These are phyloP conservation scores for Mythimna albipuncta DNA, from an alignment of 2,888 invertebrate genomes.

Conservation along the genomic window DNA sequence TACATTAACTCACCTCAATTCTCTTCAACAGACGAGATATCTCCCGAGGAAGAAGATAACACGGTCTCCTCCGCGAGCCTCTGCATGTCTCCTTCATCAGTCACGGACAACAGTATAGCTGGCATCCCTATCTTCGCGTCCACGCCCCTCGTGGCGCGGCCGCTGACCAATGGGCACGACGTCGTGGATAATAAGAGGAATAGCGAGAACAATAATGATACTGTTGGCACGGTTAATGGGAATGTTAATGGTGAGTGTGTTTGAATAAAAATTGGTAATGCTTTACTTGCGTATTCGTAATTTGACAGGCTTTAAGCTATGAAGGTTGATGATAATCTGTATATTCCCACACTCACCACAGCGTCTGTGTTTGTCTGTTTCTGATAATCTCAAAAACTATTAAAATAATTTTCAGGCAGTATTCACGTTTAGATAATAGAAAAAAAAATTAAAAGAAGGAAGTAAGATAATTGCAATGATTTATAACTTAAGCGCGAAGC, in stretches of 20 bases:
- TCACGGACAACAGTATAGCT: conserved; percentile 61
- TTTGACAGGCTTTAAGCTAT: too few relatives aligned
- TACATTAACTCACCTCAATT: not conserved
- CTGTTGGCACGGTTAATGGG: conserved; percentile 67
- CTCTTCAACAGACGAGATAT: conserved; percentile 76
- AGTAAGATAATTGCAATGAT: too few relatives aligned
- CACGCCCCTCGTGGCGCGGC: conserved; percentile 66
- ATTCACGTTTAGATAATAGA: too few relatives aligned
- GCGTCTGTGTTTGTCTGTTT: not conserved
- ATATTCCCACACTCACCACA: too few relatives aligned
- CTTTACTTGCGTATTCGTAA: too few relatives aligned
- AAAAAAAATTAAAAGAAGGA: too few relatives aligned
- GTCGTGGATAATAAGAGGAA: conserved; percentile 67
- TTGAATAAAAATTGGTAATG: not conserved
- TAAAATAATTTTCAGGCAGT: not conserved
- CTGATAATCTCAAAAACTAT: too few relatives aligned
- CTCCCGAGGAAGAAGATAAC: conserved; percentile 80
- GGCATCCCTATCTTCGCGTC: conserved; percentile 76
- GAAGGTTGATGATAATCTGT: too few relatives aligned
- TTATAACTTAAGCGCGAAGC: too few relatives aligned
- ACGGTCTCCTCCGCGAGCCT: conserved; percentile 86
- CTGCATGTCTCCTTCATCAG: conserved; percentile 81
- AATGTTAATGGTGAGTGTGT: conserved; percentile 79
- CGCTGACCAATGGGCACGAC: conserved; percentile 77
- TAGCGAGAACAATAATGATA: conserved; percentile 70